Evolutionary conservation across 2,797 vertebrate species (phyloP), one percentile per base, ranked within the genome.

Genomic region (Argya squamiceps): DNA sequence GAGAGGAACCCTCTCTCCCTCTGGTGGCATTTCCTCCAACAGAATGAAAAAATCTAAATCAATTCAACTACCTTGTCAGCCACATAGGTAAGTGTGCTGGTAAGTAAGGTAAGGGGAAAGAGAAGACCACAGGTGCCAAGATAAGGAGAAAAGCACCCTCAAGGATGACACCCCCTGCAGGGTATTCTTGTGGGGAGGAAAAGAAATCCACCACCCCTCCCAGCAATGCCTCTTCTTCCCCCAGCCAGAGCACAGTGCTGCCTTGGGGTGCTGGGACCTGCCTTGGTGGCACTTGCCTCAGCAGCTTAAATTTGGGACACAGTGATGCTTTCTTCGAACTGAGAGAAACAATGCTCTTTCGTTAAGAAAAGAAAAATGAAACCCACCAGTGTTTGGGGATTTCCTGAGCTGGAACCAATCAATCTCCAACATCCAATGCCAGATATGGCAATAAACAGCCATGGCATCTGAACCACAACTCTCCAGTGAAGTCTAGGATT

Each of bases 391-490:
- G 2, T 64, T n/a, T 62, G 47, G 56, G 47, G 43, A 32, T 62
- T 29, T 89, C 26, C 34, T 22, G 47, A 41, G 6, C 36, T 20
- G 23, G 6, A 89, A 21, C 8, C 4, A 69, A 36, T 34, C 15
- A 15, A 7, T 50, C 39, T 78, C 58, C 29, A 34, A 21, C 9
- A 62, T 34, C 12, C 36, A 67, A n/a, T 23, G 37, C 32, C 49
- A 58, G 32, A 76, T 47, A 83, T 0, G 9, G 15, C 41, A 83
- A 81, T 58, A 71, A 93, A 47, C 10, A 88, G 15, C 9, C 26
- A 32, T 0, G 0, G 15, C 30, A 36, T 24, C 34, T 14, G 39
- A 84, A 76, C n/a, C 39, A 70, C 36, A 80, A 2, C 12, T 68
- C 16, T 26, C 20, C 27, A 18, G 27, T 49, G 39, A 84, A 58